Conservation (phyloP, 2,797 vertebrate genomes). For the Amblyraja radiata region DNA sequence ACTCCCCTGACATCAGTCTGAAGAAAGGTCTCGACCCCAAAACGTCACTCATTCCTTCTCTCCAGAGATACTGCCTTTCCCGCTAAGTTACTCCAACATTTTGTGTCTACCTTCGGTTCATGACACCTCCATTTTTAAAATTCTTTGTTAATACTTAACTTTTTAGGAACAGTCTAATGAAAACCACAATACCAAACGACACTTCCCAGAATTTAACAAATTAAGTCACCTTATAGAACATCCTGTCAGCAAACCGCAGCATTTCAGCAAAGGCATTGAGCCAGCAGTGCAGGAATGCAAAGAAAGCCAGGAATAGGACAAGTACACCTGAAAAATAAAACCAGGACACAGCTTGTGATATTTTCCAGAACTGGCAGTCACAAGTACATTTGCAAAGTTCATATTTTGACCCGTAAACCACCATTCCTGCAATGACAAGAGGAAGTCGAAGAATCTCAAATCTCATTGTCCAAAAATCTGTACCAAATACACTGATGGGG, state of each 20-base stretch:
- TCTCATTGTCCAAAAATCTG: not conserved
- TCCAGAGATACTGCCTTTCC: too few species aligned
- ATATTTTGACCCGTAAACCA: not conserved
- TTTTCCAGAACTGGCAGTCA: constrained; percentile 23
- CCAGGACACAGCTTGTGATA: constrained; percentile 26
- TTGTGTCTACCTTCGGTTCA: too few species aligned
- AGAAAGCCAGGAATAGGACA: constrained; percentile 79
- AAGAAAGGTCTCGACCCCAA: too few species aligned
- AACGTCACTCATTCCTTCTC: too few species aligned
- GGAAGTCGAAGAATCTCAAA: not conserved
- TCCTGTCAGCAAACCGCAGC: constrained; percentile 87
- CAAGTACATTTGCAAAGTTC: not conserved
- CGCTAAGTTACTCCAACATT: too few species aligned
- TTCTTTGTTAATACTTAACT: too few species aligned
- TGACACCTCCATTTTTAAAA: too few species aligned
- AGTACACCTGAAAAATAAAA: constrained; percentile 65
- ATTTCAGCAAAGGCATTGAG: constrained; percentile 95
- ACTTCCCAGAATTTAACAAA: not conserved
- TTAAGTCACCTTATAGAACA: constrained; percentile 86
- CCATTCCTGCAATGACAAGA: not conserved
- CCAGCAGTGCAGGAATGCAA: constrained; percentile 92
- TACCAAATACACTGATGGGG: not conserved
- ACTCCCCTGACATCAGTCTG: too few species aligned
- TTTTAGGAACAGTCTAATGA: not conserved
- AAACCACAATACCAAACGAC: not conserved